Evolutionary conservation across 2,113 vertebrate genomes (phyloP).

Genomic region (Brachyhypopomus occidentalis): DNA sequence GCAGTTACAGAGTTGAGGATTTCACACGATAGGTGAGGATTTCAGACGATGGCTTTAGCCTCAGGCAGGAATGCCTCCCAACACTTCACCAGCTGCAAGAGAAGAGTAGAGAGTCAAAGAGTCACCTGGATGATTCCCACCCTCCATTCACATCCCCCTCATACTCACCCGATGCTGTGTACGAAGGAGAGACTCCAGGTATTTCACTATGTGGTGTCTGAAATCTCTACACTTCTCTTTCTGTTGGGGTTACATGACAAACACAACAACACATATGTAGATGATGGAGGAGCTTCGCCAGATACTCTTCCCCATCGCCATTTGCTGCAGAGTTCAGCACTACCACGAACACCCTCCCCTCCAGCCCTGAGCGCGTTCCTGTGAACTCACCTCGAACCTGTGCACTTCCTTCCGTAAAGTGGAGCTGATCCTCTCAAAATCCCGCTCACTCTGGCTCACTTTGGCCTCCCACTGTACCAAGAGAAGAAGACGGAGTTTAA

Average conservation of each 20-base stretch:
- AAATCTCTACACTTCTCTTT: constrained; percentile 95
- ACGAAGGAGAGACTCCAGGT: constrained; percentile 87
- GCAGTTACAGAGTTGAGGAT: background rate
- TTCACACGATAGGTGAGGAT: constrained; percentile 6
- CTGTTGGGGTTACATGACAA: constrained; percentile 65
- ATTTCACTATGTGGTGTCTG: constrained; percentile 88
- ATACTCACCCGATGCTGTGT: constrained; percentile 93
- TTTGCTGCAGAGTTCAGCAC: too few relatives aligned
- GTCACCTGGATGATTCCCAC: background rate
- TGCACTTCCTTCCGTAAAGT: constrained; percentile 91
- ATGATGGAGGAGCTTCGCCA: background rate
- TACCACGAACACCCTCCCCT: too few relatives aligned
- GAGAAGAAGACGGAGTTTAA: background rate
- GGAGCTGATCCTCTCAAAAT: constrained; percentile 88
- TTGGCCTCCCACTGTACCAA: constrained; percentile 87
- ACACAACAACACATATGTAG: background rate
- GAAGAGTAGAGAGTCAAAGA: background rate
- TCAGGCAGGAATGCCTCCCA: constrained; percentile 97
- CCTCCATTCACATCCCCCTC: too few relatives aligned
- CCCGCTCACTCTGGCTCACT: constrained; percentile 90
- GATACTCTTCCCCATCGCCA: too few relatives aligned
- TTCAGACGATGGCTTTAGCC: constrained; percentile 94
- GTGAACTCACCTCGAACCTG: constrained; percentile 84
- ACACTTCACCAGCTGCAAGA: constrained; percentile 88
- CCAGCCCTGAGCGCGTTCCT: too few relatives aligned